Evolutionary conservation across 37 sponge, comb jelly and placozoan species (phyloP).

Genomic region (Ephydatia muelleri): DNA sequence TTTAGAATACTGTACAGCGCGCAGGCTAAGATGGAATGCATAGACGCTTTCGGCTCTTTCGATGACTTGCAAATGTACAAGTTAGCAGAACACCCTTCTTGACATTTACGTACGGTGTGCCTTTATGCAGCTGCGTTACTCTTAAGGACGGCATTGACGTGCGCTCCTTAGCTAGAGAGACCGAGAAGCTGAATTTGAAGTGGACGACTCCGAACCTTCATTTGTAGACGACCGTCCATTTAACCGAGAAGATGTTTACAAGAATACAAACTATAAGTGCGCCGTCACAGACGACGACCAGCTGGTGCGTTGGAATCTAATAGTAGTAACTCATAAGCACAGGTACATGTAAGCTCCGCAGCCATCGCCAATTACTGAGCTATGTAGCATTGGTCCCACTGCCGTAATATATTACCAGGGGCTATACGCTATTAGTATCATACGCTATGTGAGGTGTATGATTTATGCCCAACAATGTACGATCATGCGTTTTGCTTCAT

Average conservation of each 20-base stretch:
- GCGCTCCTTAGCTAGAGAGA: slow-evolving; percentile 16
- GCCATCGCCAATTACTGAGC: too few species aligned
- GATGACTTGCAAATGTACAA: slow-evolving; percentile 11
- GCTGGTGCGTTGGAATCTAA: neutral
- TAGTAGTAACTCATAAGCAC: neutral
- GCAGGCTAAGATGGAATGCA: neutral
- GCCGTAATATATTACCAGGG: too few species aligned
- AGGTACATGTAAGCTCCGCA: neutral
- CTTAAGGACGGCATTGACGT: slow-evolving; percentile 68
- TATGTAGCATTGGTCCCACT: too few species aligned
- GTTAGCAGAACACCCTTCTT: neutral
- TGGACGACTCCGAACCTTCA: slow-evolving; percentile 21
- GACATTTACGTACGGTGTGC: neutral
- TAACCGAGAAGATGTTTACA: slow-evolving; percentile 23
- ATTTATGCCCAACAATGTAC: too few species aligned
- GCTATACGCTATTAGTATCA: too few species aligned
- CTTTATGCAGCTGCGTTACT: neutral
- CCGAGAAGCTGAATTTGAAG: slow-evolving; percentile 28
- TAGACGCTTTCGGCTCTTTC: slow-evolving; percentile 12
- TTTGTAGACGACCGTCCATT: neutral
- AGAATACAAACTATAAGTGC: slow-evolving; percentile 27
- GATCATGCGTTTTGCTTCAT: neutral
- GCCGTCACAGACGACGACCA: neutral
- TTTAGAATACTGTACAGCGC: neutral
- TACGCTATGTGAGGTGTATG: too few species aligned